Evolutionary conservation across 1,140 invertebrate genomes (phyloP).

Genomic region (Heliconius eleuchia): DNA sequence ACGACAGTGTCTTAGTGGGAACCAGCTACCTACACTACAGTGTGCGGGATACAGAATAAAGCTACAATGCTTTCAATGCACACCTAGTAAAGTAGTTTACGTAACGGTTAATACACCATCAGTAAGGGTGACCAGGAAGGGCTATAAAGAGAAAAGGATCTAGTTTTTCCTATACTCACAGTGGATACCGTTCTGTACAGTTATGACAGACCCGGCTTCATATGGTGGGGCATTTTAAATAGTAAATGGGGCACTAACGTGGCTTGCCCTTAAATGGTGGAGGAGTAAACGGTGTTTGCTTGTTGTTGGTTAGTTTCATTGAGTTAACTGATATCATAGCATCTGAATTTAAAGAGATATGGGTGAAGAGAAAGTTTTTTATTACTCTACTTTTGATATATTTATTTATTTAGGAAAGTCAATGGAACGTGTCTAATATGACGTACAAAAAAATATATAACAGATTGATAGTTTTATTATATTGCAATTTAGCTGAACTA

Average conservation of each 20-base stretch:
- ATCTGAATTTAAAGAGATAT: neutral
- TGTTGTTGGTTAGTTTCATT: neutral
- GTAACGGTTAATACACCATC: conserved; percentile 30
- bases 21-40: too few species aligned
- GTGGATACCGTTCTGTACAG: conserved; percentile 35
- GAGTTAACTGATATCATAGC: neutral
- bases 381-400: neutral
- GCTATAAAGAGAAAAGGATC: conserved; percentile 30
- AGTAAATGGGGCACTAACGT: conserved; percentile 34
- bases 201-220: conserved; percentile 34
- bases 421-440: neutral
- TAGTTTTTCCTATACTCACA: conserved; percentile 29
- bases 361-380: neutral
- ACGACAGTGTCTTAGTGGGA: too few species aligned
- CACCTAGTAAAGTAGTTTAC: neutral
- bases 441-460: too few species aligned
- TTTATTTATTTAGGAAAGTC: neutral
- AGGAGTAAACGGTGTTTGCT: neutral
- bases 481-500: too few species aligned
- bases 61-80: neutral
- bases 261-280: conserved; percentile 26
- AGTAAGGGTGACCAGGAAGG: conserved; percentile 37
- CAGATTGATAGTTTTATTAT: too few species aligned
- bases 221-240: conserved; percentile 38
- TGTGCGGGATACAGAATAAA: too few species aligned